These are phyloP conservation scores for Pocillopora grandis DNA, from an alignment of 92 coral and sea anemone genomes.

Conservation along the genomic window DNA sequence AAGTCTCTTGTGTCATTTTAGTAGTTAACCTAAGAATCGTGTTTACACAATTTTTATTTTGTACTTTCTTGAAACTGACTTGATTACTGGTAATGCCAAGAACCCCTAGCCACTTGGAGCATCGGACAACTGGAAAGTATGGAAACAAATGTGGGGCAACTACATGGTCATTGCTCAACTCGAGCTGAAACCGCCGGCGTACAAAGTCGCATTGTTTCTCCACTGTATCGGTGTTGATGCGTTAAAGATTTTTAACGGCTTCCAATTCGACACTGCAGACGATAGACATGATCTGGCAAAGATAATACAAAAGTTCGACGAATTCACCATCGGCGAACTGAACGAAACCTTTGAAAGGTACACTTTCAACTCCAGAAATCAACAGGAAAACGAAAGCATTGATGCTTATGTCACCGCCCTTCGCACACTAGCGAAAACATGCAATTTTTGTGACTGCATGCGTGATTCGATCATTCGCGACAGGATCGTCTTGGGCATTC, in stretches of 20 bases:
- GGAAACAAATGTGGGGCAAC: conserved; percentile 34
- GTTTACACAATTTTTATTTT: too few relatives aligned
- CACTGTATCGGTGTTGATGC: conserved; percentile 61
- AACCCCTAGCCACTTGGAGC: too few relatives aligned
- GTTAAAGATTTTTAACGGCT: conserved; percentile 47
- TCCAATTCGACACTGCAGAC: conserved; percentile 27
- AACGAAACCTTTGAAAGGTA: conserved; percentile 48
- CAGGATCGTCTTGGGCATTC: conserved; percentile 36
- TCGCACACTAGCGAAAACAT: conserved; percentile 42
- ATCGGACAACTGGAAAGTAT: conserved; percentile 19
- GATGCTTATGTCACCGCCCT: conserved; percentile 45
- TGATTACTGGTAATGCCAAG: too few relatives aligned
- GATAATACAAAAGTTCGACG: conserved; percentile 47
- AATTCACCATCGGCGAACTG: conserved; percentile 45
- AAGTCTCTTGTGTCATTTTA: too few relatives aligned
- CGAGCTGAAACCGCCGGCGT: conserved; percentile 9
- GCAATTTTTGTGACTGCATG: conserved; percentile 44
- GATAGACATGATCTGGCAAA: conserved; percentile 28
- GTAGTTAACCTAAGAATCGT: too few relatives aligned
- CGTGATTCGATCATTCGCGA: conserved; percentile 23
- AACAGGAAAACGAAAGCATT: conserved; percentile 25
- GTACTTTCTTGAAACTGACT: too few relatives aligned
- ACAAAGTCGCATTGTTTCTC: conserved; percentile 53
- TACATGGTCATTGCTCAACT: conserved; percentile 26
- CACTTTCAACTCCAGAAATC: conserved; percentile 40